Evolutionary conservation across 2,888 invertebrate genomes (phyloP), one percentile per base, ranked within the genome.

Genomic region (Drosophila recens): DNA sequence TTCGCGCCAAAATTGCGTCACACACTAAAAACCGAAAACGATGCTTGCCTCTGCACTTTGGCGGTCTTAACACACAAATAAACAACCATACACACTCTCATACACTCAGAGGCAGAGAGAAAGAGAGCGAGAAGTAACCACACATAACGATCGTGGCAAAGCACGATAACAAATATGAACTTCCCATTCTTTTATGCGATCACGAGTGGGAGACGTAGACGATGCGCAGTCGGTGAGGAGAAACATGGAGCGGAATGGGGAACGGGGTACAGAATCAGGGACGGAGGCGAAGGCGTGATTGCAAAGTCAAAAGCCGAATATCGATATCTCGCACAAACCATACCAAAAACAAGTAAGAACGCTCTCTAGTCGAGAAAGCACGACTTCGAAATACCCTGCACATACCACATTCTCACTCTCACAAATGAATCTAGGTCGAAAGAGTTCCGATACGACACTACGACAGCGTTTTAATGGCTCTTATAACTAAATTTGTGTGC

Each of bases 1-100:
- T 87, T 89, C 86, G 86, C 86, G 86, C 86, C 86, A 87, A 87
- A 87, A 86, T 79, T 89, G 89, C 87, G 89, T 84, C 84, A 83
- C 84, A 80, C 79, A 71, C 51, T 54, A 68, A 62, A 76, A 80
- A 67, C 51, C 65, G 66, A 72, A 43, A 58, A 38, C 77, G 61
- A 52, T 61, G 72, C 61, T 66, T 65, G 69, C 51, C 70, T 54
- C 61, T 49, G 79, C 71, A 67, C 86, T 79, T 79, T 85, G 83
- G 80, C 87, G 87, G 77, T 86, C 80, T 80, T 59, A 36, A 42
- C 34, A 51, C 58, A 69, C 48, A 57, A 38, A 62, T 34, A 36
- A 38, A 65, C 38, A 36, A 36, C 13, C 13, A 67, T 11, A 63
- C 6, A 65, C 53, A 63, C 49, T 72, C 36, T 23, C 62, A 58